Conservation (phyloP, 2,797 vertebrate species). For the Cyclopterus lumpus region DNA sequence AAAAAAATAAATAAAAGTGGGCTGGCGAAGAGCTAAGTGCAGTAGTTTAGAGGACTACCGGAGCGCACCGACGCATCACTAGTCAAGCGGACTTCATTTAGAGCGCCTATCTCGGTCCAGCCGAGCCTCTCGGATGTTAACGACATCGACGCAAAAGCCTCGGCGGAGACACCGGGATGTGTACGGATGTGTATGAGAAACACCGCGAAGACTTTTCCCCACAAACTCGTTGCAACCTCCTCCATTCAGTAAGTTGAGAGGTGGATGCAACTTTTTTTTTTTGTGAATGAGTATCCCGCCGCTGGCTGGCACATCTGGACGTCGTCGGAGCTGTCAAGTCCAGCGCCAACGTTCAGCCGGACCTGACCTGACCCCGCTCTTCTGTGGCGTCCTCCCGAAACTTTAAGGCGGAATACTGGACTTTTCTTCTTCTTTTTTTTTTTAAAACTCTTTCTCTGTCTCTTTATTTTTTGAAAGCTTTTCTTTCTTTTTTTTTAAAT, state of each 20-base stretch:
- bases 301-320: slow-evolving; percentile 76
- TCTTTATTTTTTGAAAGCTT: neutral
- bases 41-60: slow-evolving; percentile 77
- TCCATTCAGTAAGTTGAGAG: slow-evolving; percentile 61
- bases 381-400: slow-evolving; percentile 25
- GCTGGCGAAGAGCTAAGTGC: slow-evolving; percentile 82
- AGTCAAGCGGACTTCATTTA: slow-evolving; percentile 69
- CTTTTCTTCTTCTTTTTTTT: slow-evolving; percentile 16
- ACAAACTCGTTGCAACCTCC: slow-evolving; percentile 52
- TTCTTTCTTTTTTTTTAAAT: neutral
- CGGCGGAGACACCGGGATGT: slow-evolving; percentile 60
- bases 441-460: slow-evolving; percentile 15
- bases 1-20: slow-evolving; percentile 75
- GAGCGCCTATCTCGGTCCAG: slow-evolving; percentile 51
- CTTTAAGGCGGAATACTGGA: slow-evolving; percentile 62
- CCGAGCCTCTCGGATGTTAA: slow-evolving; percentile 62
- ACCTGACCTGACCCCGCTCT: slow-evolving; percentile 44
- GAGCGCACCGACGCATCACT: slow-evolving; percentile 75
- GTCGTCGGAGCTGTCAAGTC: slow-evolving; percentile 62
- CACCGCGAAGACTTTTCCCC: slow-evolving; percentile 41
- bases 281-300: slow-evolving; percentile 74
- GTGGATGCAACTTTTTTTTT: slow-evolving; percentile 63
- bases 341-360: slow-evolving; percentile 46
- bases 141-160: slow-evolving; percentile 37
- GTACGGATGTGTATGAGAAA: slow-evolving; percentile 55